A percentile compares a stretch with the other conserved stretches of the same genome.
These are phyloP conservation scores for Hexactinellida sp. DNA, from an alignment of 37 sponge, comb jelly and placozoan species.

Conservation along the genomic window DNA sequence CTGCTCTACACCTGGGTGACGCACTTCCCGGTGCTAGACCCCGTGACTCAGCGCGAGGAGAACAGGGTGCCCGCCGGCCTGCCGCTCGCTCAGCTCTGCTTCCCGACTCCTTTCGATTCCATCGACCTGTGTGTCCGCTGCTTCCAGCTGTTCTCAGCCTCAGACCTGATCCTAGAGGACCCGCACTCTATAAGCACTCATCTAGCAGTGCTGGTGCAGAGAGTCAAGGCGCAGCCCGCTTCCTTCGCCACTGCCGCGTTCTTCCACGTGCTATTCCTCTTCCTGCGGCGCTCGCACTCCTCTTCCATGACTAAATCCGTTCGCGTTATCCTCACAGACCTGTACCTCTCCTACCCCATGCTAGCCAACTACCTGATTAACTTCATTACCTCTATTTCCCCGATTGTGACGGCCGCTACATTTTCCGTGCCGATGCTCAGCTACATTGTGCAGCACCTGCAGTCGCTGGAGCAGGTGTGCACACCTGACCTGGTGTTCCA, in stretches of 20 bases:
- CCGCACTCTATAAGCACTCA: not conserved
- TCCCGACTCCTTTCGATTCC: constrained; percentile 3
- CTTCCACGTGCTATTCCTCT: not conserved
- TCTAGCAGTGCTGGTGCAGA: not conserved
- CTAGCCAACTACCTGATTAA: not conserved
- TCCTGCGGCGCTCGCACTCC: not conserved
- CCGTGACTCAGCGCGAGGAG: not conserved
- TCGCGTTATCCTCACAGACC: not conserved
- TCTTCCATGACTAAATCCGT: not conserved
- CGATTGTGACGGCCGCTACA: not conserved
- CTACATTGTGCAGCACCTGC: not conserved
- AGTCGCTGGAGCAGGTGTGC: not conserved
- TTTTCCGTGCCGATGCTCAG: not conserved
- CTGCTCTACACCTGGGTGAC: not conserved
- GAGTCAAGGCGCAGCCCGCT: not conserved
- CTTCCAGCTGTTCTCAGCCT: not conserved
- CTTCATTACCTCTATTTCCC: not conserved
- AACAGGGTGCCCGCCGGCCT: not conserved
- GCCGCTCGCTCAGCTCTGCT: not conserved
- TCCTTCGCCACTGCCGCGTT: not conserved
- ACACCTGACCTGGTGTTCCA: not conserved
- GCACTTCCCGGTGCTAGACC: not conserved
- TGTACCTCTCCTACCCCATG: not conserved
- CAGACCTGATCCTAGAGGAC: constrained; percentile 5
- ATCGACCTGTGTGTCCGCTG: not conserved